phyloP scores from a whole-genome alignment of 2,888 invertebrate species.

The Agrochola lota region DNA sequence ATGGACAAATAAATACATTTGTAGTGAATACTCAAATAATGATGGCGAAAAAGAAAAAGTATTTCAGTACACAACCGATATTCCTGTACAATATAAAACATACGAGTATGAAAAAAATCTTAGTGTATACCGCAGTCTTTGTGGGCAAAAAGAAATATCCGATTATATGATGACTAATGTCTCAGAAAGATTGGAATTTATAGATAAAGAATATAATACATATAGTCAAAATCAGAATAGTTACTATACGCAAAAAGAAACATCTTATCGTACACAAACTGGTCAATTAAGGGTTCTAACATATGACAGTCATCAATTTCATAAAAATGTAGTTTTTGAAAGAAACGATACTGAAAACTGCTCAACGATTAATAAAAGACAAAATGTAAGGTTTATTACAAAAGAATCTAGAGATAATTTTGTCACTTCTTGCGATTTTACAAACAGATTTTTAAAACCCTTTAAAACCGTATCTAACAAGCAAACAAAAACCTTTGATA shows the following conservation, averaged over 20 bases:
- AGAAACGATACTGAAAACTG: slow-evolving; percentile 15
- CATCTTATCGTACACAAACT: slow-evolving; percentile 13
- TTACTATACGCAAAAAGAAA: slow-evolving; percentile 14
- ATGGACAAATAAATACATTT: slow-evolving; percentile 10
- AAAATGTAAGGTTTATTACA: slow-evolving; percentile 67
- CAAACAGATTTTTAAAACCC: slow-evolving; percentile 28
- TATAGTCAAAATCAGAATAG: slow-evolving; percentile 8
- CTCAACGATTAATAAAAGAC: slow-evolving; percentile 17
- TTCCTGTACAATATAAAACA: neutral
- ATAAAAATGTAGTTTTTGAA: slow-evolving; percentile 35
- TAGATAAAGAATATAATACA: slow-evolving; percentile 14
- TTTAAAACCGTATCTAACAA: slow-evolving; percentile 34
- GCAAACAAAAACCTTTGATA: slow-evolving; percentile 15
- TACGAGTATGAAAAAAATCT: neutral
- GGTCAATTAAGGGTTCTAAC: slow-evolving; percentile 62
- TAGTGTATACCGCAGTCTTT: neutral
- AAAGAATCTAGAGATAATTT: slow-evolving; percentile 76
- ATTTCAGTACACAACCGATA: neutral
- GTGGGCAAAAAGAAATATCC: neutral
- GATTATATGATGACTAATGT: neutral
- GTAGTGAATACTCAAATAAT: slow-evolving; percentile 13
- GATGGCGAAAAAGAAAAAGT: neutral
- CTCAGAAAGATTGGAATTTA: neutral
- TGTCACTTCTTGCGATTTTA: slow-evolving; percentile 38
- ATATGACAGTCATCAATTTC: slow-evolving; percentile 76